Evolutionary conservation across 2,113 vertebrate genomes (phyloP).

Genomic region (Podilymbus podiceps): DNA sequence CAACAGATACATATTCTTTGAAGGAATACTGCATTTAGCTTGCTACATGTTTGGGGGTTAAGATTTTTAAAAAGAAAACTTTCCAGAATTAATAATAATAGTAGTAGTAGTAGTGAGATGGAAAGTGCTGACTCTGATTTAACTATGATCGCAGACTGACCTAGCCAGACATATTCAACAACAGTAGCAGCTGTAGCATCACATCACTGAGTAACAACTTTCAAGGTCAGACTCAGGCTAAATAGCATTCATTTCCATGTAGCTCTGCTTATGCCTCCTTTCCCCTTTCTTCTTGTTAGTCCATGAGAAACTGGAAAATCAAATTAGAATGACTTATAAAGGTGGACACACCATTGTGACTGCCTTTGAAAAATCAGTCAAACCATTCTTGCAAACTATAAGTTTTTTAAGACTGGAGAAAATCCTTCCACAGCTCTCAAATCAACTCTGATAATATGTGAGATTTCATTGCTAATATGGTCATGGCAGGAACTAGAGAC

Average conservation of each 20-base stretch:
- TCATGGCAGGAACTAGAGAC: not conserved
- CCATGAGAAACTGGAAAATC: not conserved
- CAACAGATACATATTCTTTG: not conserved
- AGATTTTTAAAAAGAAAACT: not conserved
- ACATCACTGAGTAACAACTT: not conserved
- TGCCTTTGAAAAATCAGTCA: not conserved
- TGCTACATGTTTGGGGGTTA: not conserved
- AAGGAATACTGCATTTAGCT: not conserved
- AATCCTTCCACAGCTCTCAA: not conserved
- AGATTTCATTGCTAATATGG: not conserved
- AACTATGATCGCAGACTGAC: not conserved
- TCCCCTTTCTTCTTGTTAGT: not conserved
- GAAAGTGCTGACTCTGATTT: not conserved
- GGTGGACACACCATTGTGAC: not conserved
- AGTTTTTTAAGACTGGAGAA: not conserved
- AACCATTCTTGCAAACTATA: not conserved
- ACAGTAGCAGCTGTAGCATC: not conserved
- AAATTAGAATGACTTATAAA: not conserved
- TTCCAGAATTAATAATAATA: not conserved
- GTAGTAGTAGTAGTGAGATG: not conserved
- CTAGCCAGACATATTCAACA: not conserved
- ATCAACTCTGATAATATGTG: not conserved
- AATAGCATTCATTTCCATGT: not conserved
- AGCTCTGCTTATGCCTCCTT: not conserved
- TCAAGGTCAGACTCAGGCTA: not conserved